phyloP scores from a whole-genome alignment of 2,797 vertebrate species.

The Pangasius mekongensis region DNA sequence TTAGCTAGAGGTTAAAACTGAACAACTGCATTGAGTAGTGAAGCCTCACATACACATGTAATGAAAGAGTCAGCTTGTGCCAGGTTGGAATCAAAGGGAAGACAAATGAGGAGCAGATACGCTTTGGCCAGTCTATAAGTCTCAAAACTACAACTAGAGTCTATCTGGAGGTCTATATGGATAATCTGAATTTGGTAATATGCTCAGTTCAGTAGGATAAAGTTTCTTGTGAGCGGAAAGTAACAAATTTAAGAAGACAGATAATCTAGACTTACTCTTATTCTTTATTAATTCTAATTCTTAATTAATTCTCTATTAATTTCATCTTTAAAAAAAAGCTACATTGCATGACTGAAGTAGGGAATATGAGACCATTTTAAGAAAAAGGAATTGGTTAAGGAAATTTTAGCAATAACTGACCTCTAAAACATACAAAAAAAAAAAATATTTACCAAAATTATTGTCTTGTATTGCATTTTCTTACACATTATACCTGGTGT shows the following conservation, averaged over 20 bases:
- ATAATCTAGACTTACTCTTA: background rate
- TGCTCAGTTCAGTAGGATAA: background rate
- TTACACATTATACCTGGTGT: background rate
- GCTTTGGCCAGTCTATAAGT: background rate
- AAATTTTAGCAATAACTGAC: background rate
- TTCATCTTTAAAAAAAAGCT: background rate
- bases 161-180: background rate
- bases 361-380: background rate
- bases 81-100: background rate
- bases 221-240: background rate
- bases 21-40: background rate
- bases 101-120: background rate
- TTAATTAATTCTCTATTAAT: background rate
- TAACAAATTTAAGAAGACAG: background rate
- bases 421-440: too few relatives aligned
- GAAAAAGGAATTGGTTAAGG: background rate
- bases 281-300: background rate
- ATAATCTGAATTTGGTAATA: background rate
- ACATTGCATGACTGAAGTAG: background rate
- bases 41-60: background rate
- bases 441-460: background rate
- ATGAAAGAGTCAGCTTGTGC: conserved; percentile 4
- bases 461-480: background rate
- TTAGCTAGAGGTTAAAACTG: background rate
- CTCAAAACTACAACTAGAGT: background rate